Evolutionary conservation across 92 coral and sea anemone species (phyloP), one percentile per base, ranked within the genome.

Genomic region (Palythoa caribaeorum): DNA sequence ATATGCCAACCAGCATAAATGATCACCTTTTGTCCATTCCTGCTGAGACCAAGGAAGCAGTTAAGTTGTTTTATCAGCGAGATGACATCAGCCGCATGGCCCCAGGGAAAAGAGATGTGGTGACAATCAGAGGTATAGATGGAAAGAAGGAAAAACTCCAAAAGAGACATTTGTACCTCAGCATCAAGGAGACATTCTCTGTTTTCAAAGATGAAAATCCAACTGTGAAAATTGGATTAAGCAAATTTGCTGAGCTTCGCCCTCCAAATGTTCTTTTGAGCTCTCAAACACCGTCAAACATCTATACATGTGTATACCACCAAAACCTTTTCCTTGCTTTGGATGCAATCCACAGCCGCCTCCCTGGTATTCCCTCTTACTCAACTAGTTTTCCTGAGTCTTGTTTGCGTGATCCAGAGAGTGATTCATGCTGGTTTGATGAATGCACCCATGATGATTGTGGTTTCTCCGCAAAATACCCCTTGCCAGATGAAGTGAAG

Each of bases 51-150:
- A 87, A 78, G 76, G 79, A 87, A 21, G 85, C 85, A 76, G 86
- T 87, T 38, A 83, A 69, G 74, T 68, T 68, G 65, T 87, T 87
- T 78, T 78, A 87, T 11, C 80, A 66, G 57, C 71, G 69, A 78
- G 86, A 79, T 79, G 86, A 79, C 79, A 87, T 87, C 52, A 88
- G 90, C 76, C 60, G 80, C 76, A 88, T 88, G 87, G 90, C 90
- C 84, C 87, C 90, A 78, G 87, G 91, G 8, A 88, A 88, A 80
- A 81, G 91, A 81, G 87, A 88, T 81, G 91, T 81, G 55, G 83
- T 80, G 14, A 80, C 83, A 69, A 62, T 81, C 57, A 81, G 80
- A 12, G 68, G 47, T 57, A 40, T 38, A 38, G 74, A 81, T 48
- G 88, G 88, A 55, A 83, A 88, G 91, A 40, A 88, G 57, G 81